Percentiles rank a stretch among this genome's conserved stretches.
Conservation (phyloP, 2,113 vertebrate genomes). For the Clupea harengus region DNA sequence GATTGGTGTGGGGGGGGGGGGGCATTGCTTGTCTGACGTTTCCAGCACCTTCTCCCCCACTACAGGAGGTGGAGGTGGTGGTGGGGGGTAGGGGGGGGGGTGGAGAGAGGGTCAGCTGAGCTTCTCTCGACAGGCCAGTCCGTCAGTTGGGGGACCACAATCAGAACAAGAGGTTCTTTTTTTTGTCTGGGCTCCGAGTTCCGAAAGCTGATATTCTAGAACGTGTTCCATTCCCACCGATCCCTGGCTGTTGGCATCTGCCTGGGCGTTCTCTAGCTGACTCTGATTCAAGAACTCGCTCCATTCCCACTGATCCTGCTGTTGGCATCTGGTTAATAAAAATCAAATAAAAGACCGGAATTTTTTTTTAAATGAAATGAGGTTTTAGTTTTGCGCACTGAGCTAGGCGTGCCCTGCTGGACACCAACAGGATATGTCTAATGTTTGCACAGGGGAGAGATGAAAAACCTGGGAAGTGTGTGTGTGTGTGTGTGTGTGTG, state of each 20-base stretch:
- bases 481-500: neutral
- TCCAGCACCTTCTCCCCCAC: slow-evolving; percentile 35
- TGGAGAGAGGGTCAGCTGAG: slow-evolving; percentile 22
- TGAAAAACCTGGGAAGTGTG: slow-evolving; percentile 20
- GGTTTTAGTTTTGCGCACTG: neutral
- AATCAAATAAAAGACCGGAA: neutral
- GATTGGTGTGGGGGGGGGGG: slow-evolving; percentile 24
- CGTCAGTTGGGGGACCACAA: neutral
- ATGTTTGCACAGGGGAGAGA: slow-evolving; percentile 37
- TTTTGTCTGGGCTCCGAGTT: neutral
- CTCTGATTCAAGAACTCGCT: neutral
- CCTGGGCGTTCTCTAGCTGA: neutral
- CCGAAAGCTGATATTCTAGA: neutral
- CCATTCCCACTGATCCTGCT: neutral
- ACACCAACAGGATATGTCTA: slow-evolving; percentile 17
- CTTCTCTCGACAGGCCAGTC: neutral
- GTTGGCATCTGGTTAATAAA: neutral
- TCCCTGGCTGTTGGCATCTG: slow-evolving; percentile 1
- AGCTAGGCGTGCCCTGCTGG: neutral
- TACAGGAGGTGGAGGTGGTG: neutral
- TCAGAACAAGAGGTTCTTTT: neutral
- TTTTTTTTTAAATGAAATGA: too few species aligned
- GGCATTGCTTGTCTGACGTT: slow-evolving; percentile 31
- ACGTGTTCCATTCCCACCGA: neutral
- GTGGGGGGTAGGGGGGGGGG: neutral